Conservation (phyloP, 2,113 vertebrate genomes). For the Gambusia affinis region DNA sequence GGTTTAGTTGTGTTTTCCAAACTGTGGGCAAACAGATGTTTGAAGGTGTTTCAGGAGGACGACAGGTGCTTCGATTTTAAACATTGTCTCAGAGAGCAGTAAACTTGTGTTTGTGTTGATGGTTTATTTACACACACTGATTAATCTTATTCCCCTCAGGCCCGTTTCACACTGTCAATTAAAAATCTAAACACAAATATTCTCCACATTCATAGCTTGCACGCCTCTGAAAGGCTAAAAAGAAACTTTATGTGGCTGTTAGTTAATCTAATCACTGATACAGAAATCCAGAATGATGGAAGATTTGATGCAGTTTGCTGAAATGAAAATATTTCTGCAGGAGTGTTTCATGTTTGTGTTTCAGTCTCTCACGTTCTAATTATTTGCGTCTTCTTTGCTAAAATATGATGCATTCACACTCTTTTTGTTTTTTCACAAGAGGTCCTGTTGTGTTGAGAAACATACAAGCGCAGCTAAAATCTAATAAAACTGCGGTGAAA, state of each 20-base stretch:
- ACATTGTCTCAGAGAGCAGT: neutral
- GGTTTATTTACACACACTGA: conserved; percentile 90
- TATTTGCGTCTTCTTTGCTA: neutral
- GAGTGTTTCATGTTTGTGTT: neutral
- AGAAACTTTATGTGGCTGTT: conserved; percentile 48
- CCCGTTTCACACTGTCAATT: conserved; percentile 94
- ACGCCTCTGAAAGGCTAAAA: conserved; percentile 70
- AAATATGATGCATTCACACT: neutral
- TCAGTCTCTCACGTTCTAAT: too few relatives aligned
- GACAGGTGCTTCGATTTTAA: conserved; percentile 75
- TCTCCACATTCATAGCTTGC: conserved; percentile 80
- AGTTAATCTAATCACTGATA: conserved; percentile 56
- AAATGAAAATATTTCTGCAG: neutral
- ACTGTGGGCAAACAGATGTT: conserved; percentile 56
- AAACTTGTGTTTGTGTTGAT: conserved; percentile 71
- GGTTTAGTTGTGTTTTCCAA: conserved; percentile 49
- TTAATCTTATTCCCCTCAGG: conserved; percentile 92
- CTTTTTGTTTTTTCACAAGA: neutral
- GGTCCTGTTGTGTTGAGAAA: neutral
- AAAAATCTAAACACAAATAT: conserved; percentile 95
- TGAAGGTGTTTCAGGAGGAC: conserved; percentile 24
- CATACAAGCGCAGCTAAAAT: neutral
- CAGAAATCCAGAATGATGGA: conserved; percentile 54
- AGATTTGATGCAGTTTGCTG: conserved; percentile 27
- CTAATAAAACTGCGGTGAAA: conserved; percentile 1